phyloP scores from a whole-genome alignment of 2,888 invertebrate genomes.

The Rutpela maculata region DNA sequence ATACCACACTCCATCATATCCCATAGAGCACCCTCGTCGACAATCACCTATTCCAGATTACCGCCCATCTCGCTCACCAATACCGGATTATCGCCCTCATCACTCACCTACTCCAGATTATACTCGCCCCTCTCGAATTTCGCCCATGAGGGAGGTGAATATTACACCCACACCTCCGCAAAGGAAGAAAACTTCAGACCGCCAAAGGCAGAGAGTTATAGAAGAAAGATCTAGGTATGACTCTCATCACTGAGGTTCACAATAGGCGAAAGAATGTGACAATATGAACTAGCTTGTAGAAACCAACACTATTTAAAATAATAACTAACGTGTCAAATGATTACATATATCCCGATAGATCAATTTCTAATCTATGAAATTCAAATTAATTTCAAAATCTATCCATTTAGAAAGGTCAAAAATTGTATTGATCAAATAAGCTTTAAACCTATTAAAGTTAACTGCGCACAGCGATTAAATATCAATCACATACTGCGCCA shows the following conservation, averaged over 20 bases:
- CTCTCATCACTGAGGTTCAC: neutral
- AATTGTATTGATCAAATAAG: no score
- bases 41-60: constrained; percentile 61
- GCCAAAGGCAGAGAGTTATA: constrained; percentile 71
- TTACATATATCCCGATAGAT: no score
- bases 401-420: no score
- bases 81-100: constrained; percentile 55
- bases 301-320: no score
- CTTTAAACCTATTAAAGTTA: no score
- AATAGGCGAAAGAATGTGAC: neutral
- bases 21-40: constrained; percentile 52
- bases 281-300: no score
- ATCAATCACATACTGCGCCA: no score
- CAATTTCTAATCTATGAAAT: no score
- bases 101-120: constrained; percentile 62
- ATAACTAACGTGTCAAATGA: no score
- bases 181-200: constrained; percentile 76
- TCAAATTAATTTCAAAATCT: no score
- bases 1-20: constrained; percentile 49
- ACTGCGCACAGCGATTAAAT: no score
- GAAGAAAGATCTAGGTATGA: constrained; percentile 71
- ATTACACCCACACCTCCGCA: constrained; percentile 81
- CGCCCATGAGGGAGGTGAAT: constrained; percentile 61
- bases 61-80: constrained; percentile 56
- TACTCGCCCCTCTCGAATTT: constrained; percentile 54